Base-by-base conservation (phyloP, 2,888 invertebrate species). In the Morinoia aosen region DNA sequence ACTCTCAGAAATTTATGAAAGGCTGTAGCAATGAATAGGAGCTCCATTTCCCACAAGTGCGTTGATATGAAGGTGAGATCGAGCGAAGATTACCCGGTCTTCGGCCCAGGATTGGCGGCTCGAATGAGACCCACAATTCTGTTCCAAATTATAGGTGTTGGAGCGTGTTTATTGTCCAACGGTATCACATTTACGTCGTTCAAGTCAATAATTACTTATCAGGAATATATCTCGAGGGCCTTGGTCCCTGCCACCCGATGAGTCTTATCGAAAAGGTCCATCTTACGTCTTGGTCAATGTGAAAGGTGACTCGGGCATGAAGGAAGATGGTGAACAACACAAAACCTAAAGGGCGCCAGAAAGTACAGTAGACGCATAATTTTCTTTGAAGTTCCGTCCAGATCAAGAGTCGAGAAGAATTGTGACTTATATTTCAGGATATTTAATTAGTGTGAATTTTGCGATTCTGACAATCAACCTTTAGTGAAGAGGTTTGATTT, bases 171-270 rank as follows among this genome's bases (percentile, higher is more conserved):
- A 93, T 93, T 93, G 93, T 57, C 93, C 93, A 93, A 93, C 57
- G 93, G 48, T 93, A 93, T 93, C 93, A 93, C 93, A 93, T 93
- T 93, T 93, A 93, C 93, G 93, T 93, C 93, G 93, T 93, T 93
- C 93, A 93, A 93, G 93, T 93, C 93, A 93, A 93, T 93, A 93
- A 93, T 93, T 93, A 93, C 93, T 93, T 93, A 93, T 93, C 93
- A 93, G 93, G 58, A 56, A 93, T 93, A 93, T 57, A 93, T 93
- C 93, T 93, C 14, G 48, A 93, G 33, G 57, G 57, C 25, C 57
- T 5, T 48, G 33, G 57, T 48, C 93, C 48, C 93, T 93, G 93
- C 93, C 93, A 93, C 93, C 93, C 93, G 93, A 93, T 57, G 93
- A 93, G 93, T 39, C 90, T 93, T 93, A 93, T 93, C 93, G 16